These are phyloP conservation scores for Miichthys miiuy DNA, from an alignment of 2,797 vertebrate species.

Conservation along the genomic window DNA sequence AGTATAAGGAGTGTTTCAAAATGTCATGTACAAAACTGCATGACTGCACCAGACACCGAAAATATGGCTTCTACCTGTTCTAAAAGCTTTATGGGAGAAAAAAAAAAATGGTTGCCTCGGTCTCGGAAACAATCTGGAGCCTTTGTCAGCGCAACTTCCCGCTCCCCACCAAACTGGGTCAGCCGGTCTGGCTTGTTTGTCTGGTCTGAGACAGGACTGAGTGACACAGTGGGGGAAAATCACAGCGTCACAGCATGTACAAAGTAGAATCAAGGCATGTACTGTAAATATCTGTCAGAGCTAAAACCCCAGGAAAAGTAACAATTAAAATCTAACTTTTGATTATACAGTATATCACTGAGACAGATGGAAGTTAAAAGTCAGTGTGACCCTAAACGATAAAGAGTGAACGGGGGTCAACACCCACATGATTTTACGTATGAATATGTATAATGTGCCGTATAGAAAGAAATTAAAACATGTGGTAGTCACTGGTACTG, in stretches of 20 bases:
- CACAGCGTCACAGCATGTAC: conserved; percentile 41
- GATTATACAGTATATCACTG: conserved; percentile 42
- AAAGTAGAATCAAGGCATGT: conserved; percentile 55
- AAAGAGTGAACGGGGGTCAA: not conserved
- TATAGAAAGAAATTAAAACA: conserved; percentile 47
- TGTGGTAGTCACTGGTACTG: conserved; percentile 28
- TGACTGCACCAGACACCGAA: conserved; percentile 8
- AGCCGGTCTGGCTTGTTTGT: conserved; percentile 60
- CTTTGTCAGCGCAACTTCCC: conserved; percentile 15
- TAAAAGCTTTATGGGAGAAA: not conserved
- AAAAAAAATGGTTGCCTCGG: not conserved
- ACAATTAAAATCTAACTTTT: conserved; percentile 44
- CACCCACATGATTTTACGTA: conserved; percentile 36
- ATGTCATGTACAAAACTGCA: conserved; percentile 10
- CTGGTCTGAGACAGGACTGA: conserved; percentile 47
- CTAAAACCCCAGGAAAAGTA: conserved; percentile 28
- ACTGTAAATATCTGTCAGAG: conserved; percentile 31
- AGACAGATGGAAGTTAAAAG: conserved; percentile 46
- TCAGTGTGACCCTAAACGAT: conserved; percentile 37
- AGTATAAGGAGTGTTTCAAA: conserved; percentile 38
- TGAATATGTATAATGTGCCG: conserved; percentile 27
- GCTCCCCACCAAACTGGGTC: not conserved
- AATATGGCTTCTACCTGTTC: conserved; percentile 46
- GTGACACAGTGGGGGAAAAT: conserved; percentile 46
- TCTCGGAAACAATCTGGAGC: conserved; percentile 20